Conservation (phyloP, 2,888 invertebrate genomes). For the Amphipyra tragopoginis region DNA sequence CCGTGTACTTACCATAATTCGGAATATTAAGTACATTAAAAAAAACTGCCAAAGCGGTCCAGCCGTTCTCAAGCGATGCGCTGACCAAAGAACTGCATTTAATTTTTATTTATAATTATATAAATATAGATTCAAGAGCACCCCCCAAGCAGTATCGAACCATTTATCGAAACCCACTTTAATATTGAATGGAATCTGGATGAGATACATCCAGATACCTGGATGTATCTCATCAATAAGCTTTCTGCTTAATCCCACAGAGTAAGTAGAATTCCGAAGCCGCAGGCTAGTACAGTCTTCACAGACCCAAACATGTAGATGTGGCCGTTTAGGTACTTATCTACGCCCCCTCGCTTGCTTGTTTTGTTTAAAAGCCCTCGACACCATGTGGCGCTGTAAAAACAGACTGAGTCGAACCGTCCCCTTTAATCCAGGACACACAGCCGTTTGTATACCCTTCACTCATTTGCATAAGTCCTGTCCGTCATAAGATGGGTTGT, state of each 20-base stretch:
- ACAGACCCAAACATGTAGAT: slow-evolving; percentile 56
- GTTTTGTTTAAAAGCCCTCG: slow-evolving; percentile 74
- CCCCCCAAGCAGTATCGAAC: slow-evolving; percentile 17
- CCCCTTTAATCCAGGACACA: slow-evolving; percentile 81
- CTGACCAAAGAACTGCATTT: too few species aligned
- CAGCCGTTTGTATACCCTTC: slow-evolving; percentile 76
- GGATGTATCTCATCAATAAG: slow-evolving; percentile 46
- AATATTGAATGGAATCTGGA: too few species aligned
- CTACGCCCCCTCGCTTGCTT: slow-evolving; percentile 64
- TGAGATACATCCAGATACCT: too few species aligned
- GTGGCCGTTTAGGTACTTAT: slow-evolving; percentile 66
- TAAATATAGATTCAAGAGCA: too few species aligned
- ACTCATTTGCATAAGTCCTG: slow-evolving; percentile 87
- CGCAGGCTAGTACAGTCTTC: slow-evolving; percentile 23
- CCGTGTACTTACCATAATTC: too few species aligned
- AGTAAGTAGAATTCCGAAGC: slow-evolving; percentile 25
- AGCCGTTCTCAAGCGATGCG: too few species aligned
- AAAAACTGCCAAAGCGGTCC: too few species aligned
- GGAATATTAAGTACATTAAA: too few species aligned
- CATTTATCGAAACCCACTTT: slow-evolving; percentile 31
- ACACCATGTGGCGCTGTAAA: slow-evolving; percentile 85
- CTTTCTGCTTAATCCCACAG: slow-evolving; percentile 38
- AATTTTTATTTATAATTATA: too few species aligned
- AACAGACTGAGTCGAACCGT: slow-evolving; percentile 76
- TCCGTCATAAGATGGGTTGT: slow-evolving; percentile 83